phyloP scores from a whole-genome alignment of 2,797 vertebrate genomes.

The Lemur catta region DNA sequence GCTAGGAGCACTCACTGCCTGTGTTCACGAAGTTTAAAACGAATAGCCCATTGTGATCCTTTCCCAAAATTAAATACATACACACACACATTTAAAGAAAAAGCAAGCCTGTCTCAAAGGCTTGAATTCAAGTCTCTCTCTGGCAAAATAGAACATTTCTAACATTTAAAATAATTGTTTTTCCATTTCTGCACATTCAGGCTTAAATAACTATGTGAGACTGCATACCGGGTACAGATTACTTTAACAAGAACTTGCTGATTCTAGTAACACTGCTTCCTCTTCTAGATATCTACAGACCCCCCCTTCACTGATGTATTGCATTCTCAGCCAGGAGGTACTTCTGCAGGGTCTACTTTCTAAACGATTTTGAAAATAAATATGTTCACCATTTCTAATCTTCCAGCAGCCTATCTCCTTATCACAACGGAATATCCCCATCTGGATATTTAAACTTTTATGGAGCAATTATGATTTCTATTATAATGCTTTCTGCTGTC shows the following conservation, averaged over 20 bases:
- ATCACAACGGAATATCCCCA: not conserved
- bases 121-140: not conserved
- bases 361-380: not conserved
- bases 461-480: not conserved
- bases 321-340: not conserved
- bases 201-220: not conserved
- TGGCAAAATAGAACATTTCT: not conserved
- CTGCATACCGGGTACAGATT: not conserved
- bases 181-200: not conserved
- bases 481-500: not conserved
- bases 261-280: not conserved
- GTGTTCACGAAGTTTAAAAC: not conserved
- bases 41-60: not conserved
- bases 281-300: not conserved
- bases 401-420: not conserved
- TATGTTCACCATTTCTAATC: not conserved
- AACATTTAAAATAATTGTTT: not conserved
- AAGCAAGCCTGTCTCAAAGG: not conserved
- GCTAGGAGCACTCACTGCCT: not conserved
- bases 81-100: not conserved
- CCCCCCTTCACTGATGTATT: not conserved
- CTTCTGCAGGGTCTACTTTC: not conserved
- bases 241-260: not conserved
- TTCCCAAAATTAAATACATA: not conserved
- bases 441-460: not conserved